Base-by-base conservation (phyloP, 1,140 invertebrate species). In the Hypsibius dujardini region DNA sequence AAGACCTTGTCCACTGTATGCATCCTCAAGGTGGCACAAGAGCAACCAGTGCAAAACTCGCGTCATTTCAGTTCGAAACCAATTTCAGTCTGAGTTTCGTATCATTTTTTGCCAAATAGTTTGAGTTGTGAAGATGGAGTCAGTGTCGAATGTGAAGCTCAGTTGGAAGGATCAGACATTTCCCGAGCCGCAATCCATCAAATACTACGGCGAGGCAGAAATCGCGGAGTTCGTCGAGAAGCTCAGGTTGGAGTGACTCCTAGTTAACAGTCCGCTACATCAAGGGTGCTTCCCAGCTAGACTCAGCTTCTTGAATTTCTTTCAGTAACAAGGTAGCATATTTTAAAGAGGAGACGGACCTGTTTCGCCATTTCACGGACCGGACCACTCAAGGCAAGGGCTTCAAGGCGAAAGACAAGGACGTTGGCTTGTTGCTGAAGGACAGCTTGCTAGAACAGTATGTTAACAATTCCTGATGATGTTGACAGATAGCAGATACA, bases 331-430 rank as follows among this genome's bases (percentile, higher is more conserved):
- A 67, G 45, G 45, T 45, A 12, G 12, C 62, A 45, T 67, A 15
- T 67, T 45, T 67, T 3, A 67, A 67, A 42, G 62, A 67, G 3
- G 62, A 67, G 45, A 67, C 62, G 12, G 62, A 67, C 3, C 7
- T 67, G 3, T 67, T 67, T 45, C 62, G 62, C 7, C 62, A 42
- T 42, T 67, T 15, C 45, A 42, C 62, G 42, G 62, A 67, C 62
- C 62, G 62, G 12, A 67, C 45, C 12, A 67, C 62, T 45, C 62
- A 67, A 45, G 62, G 62, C 3, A 67, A 67, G 45, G 62, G 62
- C 7, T 67, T 67, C 42, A 67, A 67, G 42, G 45, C 62, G 3
- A 67, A 67, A 42, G 62, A 67, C 7, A 12, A 42, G 12, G 62
- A 67, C 42, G n/a, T 12, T 56, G 50, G 28, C 28, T 28, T 28